phyloP scores from a whole-genome alignment of 92 coral and sea anemone species.

The Epizoanthus illoricatus region DNA sequence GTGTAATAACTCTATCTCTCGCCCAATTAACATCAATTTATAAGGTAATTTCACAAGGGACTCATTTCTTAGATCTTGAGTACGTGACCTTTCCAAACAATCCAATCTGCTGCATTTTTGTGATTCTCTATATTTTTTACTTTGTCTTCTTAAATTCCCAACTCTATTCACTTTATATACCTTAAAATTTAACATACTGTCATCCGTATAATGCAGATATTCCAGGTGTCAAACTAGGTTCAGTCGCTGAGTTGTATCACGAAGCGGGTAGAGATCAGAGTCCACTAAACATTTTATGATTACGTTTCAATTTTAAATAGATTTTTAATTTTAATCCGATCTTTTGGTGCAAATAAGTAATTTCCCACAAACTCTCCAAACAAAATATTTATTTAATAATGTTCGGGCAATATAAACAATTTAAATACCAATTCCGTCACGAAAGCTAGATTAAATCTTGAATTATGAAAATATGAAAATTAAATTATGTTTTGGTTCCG shows the following conservation, averaged over 20 bases:
- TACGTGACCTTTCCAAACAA: not conserved
- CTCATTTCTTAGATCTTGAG: constrained; percentile 29
- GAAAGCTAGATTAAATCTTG: constrained; percentile 8
- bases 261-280: not conserved
- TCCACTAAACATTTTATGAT: not conserved
- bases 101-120: not conserved
- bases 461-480: constrained; percentile 1
- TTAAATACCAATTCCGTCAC: not conserved
- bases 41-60: constrained; percentile 27
- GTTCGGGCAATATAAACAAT: constrained; percentile 22
- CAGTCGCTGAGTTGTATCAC: no score
- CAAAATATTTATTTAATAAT: constrained; percentile 21
- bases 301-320: not conserved
- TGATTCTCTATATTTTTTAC: not conserved
- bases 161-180: not conserved
- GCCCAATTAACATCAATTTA: constrained; percentile 46
- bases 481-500: no score
- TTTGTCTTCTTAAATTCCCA: not conserved
- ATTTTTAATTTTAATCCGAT: not conserved
- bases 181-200: not conserved
- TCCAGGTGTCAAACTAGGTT: not conserved
- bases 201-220: no score
- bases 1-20: constrained; percentile 29
- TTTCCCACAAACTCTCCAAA: not conserved
- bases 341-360: not conserved